Conservation (phyloP, 1,140 invertebrate genomes). For the Drosophila tsacasi region DNA sequence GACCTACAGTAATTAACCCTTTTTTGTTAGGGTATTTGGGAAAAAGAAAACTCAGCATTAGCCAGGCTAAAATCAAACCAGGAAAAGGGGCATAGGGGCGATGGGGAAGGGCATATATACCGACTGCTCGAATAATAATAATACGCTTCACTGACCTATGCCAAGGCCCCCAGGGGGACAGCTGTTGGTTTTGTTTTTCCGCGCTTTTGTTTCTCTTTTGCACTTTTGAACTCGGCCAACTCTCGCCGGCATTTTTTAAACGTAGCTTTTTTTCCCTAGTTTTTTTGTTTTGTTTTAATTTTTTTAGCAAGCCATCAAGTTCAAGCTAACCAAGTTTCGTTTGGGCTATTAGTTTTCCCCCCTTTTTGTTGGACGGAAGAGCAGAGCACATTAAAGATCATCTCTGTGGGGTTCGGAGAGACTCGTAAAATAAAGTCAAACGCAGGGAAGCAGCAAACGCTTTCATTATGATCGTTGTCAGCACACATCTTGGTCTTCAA, state of each 20-base stretch:
- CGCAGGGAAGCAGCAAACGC: conserved; percentile 2
- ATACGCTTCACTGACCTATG: conserved; percentile 79
- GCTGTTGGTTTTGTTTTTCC: conserved; percentile 20
- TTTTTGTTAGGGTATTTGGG: background rate
- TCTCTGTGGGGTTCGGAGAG: conserved; percentile 7
- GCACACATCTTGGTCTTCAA: conserved; percentile 29
- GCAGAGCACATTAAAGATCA: conserved; percentile 26
- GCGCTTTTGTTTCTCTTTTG: conserved; percentile 38
- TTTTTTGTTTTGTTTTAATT: conserved; percentile 6
- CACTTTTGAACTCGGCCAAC: conserved; percentile 63
- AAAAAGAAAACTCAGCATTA: conserved; percentile 3
- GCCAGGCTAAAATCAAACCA: background rate
- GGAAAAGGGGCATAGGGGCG: background rate
- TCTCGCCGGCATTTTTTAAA: conserved; percentile 33
- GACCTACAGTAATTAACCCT: background rate
- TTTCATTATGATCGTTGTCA: conserved; percentile 41
- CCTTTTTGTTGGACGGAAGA: conserved; percentile 5
- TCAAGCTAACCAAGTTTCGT: conserved; percentile 68
- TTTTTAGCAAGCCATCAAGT: conserved; percentile 43
- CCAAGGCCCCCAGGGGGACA: conserved; percentile 42
- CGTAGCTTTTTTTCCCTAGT: background rate
- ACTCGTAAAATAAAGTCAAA: background rate
- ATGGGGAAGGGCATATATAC: conserved; percentile 5
- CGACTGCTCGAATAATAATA: conserved; percentile 5
- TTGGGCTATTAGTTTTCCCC: conserved; percentile 22